Evolutionary conservation across 1,140 invertebrate genomes (phyloP).

Genomic region (Papilio aristodemus): DNA sequence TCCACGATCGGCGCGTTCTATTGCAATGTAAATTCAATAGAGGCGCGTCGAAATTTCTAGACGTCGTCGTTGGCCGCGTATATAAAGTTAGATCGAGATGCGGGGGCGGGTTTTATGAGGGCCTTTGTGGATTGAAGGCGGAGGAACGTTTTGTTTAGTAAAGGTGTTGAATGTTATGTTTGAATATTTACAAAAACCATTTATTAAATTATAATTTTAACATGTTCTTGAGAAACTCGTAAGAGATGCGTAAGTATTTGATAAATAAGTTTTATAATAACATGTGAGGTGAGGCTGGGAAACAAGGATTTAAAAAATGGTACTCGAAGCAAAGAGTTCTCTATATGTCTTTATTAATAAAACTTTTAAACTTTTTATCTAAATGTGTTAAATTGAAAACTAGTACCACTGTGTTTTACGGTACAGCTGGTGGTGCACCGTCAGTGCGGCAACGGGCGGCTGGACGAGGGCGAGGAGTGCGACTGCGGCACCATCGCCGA

Average conservation of each 20-base stretch:
- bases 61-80: neutral
- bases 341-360: no score
- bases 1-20: slow-evolving; percentile 4
- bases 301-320: no score
- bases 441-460: slow-evolving; percentile 94
- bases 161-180: neutral
- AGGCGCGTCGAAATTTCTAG: slow-evolving; percentile 11
- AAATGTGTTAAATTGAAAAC: neutral
- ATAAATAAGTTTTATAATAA: no score
- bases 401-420: neutral
- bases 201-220: neutral
- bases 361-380: no score
- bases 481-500: slow-evolving; percentile 93
- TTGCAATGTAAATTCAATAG: slow-evolving; percentile 27
- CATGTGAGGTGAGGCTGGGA: no score
- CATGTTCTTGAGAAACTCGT: no score
- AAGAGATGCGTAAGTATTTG: no score
- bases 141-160: neutral
- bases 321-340: no score
- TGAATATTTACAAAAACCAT: neutral
- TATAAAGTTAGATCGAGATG: slow-evolving; percentile 5
- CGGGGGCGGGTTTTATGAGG: neutral
- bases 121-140: neutral
- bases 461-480: slow-evolving; percentile 98
- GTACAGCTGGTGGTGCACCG: slow-evolving; percentile 84